Percentiles rank a stretch among this genome's conserved stretches.
Evolutionary conservation across 2,113 vertebrate species (phyloP).

Genomic region (Plecturocebus donacophilus): DNA sequence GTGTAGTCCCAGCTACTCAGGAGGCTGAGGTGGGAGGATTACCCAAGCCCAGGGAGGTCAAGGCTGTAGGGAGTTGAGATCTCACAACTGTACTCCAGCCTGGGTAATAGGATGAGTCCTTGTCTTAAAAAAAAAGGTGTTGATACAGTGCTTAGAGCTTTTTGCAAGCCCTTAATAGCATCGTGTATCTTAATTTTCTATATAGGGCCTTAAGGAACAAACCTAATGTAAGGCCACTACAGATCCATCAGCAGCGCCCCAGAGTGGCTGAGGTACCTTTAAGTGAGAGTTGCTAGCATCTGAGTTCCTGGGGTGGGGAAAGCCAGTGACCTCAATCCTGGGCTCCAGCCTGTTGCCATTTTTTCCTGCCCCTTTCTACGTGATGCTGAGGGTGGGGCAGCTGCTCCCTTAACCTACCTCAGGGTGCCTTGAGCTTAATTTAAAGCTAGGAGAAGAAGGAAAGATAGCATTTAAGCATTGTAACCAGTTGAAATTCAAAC

Average conservation of each 20-base stretch:
- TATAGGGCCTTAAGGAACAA: background rate
- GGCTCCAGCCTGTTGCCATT: background rate
- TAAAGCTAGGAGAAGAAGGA: background rate
- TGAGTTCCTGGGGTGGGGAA: too few relatives aligned
- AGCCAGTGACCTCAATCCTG: background rate
- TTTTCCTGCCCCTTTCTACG: background rate
- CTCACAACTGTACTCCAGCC: too few relatives aligned
- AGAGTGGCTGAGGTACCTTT: background rate
- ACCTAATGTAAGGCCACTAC: background rate
- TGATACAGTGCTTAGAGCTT: background rate
- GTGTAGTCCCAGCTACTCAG: too few relatives aligned
- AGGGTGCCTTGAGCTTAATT: background rate
- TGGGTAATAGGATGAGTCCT: too few relatives aligned
- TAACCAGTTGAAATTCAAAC: conserved; percentile 51
- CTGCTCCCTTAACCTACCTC: background rate
- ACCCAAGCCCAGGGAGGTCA: too few relatives aligned
- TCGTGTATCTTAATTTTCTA: background rate
- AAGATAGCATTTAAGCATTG: conserved; percentile 4
- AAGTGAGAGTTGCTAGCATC: too few relatives aligned
- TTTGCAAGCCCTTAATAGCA: background rate
- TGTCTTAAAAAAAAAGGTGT: too few relatives aligned
- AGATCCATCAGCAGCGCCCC: background rate
- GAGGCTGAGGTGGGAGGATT: too few relatives aligned
- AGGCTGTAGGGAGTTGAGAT: too few relatives aligned
- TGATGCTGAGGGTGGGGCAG: too few relatives aligned